Evolutionary conservation across 1,140 invertebrate genomes (phyloP).

Genomic region (Conopomorpha cramerella): DNA sequence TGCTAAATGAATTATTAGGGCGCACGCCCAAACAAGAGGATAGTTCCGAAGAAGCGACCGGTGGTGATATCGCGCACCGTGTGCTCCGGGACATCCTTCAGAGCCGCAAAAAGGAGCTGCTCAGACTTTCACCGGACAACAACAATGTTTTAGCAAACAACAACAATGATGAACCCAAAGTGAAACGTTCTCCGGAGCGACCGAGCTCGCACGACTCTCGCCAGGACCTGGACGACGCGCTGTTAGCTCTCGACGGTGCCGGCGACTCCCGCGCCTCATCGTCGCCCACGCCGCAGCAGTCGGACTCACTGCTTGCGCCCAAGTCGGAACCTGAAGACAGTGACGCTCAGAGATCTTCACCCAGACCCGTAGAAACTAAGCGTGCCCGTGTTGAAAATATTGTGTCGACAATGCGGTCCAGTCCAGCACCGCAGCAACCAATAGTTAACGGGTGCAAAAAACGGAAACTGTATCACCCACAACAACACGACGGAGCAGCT

Average conservation of each 20-base stretch:
- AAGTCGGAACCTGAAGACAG: slow-evolving; percentile 70
- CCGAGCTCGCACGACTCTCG: slow-evolving; percentile 63
- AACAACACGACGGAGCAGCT: slow-evolving; percentile 81
- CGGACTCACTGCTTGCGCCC: slow-evolving; percentile 63
- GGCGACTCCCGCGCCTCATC: slow-evolving; percentile 73
- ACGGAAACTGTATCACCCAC: slow-evolving; percentile 94
- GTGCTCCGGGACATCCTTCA: slow-evolving; percentile 84
- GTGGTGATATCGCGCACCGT: slow-evolving; percentile 76
- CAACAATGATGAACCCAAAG: slow-evolving; percentile 67
- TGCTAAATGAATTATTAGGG: slow-evolving; percentile 82
- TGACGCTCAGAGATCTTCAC: slow-evolving; percentile 61
- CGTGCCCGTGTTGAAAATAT: slow-evolving; percentile 93
- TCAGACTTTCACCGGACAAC: slow-evolving; percentile 66
- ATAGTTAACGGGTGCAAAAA: slow-evolving; percentile 93
- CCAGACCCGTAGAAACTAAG: slow-evolving; percentile 75
- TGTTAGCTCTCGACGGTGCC: slow-evolving; percentile 65
- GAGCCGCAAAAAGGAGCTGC: slow-evolving; percentile 76
- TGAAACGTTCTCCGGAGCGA: slow-evolving; percentile 64
- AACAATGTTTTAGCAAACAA: slow-evolving; percentile 61
- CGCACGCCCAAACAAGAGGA: slow-evolving; percentile 76
- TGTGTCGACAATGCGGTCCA: slow-evolving; percentile 87
- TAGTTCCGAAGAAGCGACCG: slow-evolving; percentile 50
- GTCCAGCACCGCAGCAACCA: slow-evolving; percentile 73
- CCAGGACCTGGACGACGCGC: slow-evolving; percentile 62
- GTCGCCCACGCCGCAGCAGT: slow-evolving; percentile 67